Evolutionary conservation across 2,113 vertebrate species (phyloP).

Genomic region (Hemiscyllium ocellatum): DNA sequence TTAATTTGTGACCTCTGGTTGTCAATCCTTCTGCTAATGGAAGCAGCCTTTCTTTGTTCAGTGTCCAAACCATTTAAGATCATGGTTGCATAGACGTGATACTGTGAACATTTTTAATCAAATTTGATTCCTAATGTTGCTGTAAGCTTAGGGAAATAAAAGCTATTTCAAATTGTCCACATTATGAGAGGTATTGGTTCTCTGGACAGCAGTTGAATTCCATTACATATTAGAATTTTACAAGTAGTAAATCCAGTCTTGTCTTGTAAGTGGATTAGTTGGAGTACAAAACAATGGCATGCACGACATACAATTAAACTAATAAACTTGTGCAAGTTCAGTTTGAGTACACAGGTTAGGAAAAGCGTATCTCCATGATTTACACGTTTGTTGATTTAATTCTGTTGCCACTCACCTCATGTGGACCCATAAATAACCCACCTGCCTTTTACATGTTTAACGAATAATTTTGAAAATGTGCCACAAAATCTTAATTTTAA

Average conservation of each 20-base stretch:
- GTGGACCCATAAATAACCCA: not conserved
- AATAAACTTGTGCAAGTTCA: not conserved
- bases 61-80: no score
- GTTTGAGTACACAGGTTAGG: not conserved
- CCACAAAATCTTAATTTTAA: not conserved
- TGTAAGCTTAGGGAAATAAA: not conserved
- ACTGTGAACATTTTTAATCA: not conserved
- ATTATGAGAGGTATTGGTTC: not conserved
- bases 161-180: conserved; percentile 7
- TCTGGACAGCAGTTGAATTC: not conserved
- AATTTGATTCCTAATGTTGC: conserved; percentile 9
- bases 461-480: not conserved
- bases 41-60: no score
- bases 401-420: not conserved
- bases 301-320: not conserved
- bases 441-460: not conserved
- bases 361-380: not conserved
- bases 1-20: no score
- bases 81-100: no score
- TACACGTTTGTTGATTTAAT: not conserved
- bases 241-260: not conserved
- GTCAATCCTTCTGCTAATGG: no score
- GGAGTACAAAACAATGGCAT: not conserved
- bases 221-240: not conserved
- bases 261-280: not conserved